phyloP scores from a whole-genome alignment of 2,113 vertebrate species.

The Acanthisitta chloris region DNA sequence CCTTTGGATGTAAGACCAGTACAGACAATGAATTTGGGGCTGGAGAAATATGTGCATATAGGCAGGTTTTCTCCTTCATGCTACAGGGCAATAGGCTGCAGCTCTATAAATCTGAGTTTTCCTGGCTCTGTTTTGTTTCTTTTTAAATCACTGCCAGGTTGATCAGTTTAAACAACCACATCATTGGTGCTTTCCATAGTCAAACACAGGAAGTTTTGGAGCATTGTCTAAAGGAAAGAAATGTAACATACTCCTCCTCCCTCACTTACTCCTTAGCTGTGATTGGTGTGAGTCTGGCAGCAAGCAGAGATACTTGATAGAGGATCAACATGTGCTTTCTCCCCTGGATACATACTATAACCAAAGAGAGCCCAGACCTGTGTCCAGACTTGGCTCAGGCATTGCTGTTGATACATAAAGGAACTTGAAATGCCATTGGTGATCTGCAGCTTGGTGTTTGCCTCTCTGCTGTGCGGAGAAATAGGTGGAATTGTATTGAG shows the following conservation, averaged over 20 bases:
- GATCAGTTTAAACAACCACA: constrained; percentile 13
- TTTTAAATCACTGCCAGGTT: constrained; percentile 13
- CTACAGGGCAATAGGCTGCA: background rate
- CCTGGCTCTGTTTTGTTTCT: background rate
- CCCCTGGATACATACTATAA: background rate
- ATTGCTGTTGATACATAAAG: background rate
- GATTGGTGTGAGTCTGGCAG: background rate
- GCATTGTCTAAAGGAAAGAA: background rate
- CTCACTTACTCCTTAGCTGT: background rate
- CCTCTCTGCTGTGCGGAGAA: background rate
- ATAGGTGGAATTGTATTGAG: background rate
- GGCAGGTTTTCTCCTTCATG: background rate
- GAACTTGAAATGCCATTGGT: background rate
- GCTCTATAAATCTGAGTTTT: constrained; percentile 17
- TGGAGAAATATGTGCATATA: background rate
- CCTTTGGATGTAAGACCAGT: background rate
- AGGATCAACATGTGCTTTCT: background rate
- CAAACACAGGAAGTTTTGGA: background rate
- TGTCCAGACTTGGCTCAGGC: background rate
- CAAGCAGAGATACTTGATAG: background rate
- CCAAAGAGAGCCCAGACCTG: background rate
- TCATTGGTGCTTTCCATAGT: background rate
- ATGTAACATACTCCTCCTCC: background rate
- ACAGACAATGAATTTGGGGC: background rate
- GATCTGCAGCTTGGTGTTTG: background rate